phyloP scores from a whole-genome alignment of 1,140 invertebrate genomes.

The Periplaneta americana region DNA sequence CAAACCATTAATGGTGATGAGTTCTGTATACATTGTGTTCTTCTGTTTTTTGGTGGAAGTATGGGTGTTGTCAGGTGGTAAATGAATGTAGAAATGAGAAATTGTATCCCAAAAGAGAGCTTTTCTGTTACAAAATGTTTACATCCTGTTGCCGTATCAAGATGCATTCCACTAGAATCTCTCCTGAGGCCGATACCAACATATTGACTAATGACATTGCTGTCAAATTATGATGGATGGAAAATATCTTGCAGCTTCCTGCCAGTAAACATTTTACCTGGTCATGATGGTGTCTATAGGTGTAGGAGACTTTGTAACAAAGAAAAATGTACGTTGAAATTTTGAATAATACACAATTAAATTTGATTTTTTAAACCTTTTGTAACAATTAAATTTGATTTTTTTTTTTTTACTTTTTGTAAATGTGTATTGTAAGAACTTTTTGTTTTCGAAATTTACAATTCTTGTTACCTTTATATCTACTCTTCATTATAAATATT shows the following conservation, averaged over 20 bases:
- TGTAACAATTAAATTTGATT: not conserved
- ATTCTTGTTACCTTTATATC: no score
- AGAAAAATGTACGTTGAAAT: not conserved
- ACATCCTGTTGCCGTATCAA: not conserved
- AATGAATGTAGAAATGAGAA: not conserved
- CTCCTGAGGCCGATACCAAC: not conserved
- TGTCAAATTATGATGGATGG: constrained; percentile 17
- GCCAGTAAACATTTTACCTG: constrained; percentile 16
- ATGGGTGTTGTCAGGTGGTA: not conserved
- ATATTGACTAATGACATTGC: constrained; percentile 17
- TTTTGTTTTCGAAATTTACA: no score
- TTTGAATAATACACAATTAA: no score
- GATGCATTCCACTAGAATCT: no score
- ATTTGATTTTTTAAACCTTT: not conserved
- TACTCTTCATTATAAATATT: no score
- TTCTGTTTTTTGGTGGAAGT: not conserved
- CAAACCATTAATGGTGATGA: not conserved
- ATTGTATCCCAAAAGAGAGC: not conserved
- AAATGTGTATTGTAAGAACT: no score
- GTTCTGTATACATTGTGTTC: not conserved
- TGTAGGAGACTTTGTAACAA: not conserved
- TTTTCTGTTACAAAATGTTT: not conserved
- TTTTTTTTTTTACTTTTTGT: not conserved
- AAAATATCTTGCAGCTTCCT: not conserved
- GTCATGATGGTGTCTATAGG: not conserved